These are phyloP conservation scores for Hylaeus anthracinus DNA, from an alignment of 1,140 invertebrate species.

Conservation along the genomic window DNA sequence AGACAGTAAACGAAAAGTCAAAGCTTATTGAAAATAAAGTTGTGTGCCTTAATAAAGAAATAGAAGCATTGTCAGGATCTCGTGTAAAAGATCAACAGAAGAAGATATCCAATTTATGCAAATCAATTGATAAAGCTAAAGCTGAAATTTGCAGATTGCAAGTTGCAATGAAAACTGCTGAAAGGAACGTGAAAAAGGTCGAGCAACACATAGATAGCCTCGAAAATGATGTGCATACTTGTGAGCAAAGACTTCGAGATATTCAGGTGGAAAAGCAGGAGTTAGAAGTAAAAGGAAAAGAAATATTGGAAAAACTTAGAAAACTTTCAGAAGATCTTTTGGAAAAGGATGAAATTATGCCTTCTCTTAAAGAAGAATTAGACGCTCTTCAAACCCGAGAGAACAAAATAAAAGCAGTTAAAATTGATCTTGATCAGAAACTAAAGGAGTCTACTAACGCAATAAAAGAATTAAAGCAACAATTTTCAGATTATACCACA, in stretches of 20 bases:
- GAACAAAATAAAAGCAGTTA: constrained; percentile 85
- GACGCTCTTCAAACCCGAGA: constrained; percentile 84
- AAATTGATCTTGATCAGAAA: constrained; percentile 90
- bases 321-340: constrained; percentile 75
- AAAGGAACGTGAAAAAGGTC: constrained; percentile 89
- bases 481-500: constrained; percentile 80
- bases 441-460: constrained; percentile 84
- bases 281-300: constrained; percentile 82
- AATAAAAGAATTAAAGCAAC: constrained; percentile 84
- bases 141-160: constrained; percentile 88
- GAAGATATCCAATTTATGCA: constrained; percentile 85
- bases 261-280: constrained; percentile 83
- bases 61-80: constrained; percentile 87
- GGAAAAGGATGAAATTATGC: constrained; percentile 82
- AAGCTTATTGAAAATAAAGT: constrained; percentile 84
- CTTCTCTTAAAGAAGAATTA: constrained; percentile 84
- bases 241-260: constrained; percentile 83
- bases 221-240: constrained; percentile 86
- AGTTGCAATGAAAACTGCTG: constrained; percentile 91
- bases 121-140: constrained; percentile 87
- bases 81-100: constrained; percentile 88
- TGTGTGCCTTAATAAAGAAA: constrained; percentile 85
- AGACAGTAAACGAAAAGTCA: constrained; percentile 84
- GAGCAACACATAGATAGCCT: constrained; percentile 87
- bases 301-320: constrained; percentile 82